These are phyloP conservation scores for Felis chaus DNA, from an alignment of 2,113 vertebrate species.

Conservation along the genomic window DNA sequence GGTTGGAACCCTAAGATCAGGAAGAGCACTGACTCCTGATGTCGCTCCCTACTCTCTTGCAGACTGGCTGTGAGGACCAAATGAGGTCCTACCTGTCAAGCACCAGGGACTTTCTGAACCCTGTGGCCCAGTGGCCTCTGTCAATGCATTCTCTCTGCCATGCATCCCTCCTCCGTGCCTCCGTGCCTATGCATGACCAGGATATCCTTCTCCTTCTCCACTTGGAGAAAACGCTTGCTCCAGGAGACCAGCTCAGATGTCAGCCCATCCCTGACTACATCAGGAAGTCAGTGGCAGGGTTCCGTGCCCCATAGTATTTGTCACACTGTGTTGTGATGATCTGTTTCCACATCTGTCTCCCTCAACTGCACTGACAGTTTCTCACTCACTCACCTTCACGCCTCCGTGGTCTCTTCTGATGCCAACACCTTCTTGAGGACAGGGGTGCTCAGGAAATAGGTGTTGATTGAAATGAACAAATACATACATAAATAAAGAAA, in stretches of 20 bases:
- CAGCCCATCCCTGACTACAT: neutral
- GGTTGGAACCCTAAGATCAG: neutral
- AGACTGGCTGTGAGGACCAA: neutral
- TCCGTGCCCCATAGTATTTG: neutral
- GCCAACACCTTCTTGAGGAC: neutral
- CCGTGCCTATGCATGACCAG: neutral
- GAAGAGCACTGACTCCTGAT: neutral
- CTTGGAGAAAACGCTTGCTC: neutral
- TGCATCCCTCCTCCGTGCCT: neutral
- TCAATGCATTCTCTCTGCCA: neutral
- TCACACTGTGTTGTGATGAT: neutral
- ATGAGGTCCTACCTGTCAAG: neutral
- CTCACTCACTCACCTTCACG: neutral
- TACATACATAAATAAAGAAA: neutral
- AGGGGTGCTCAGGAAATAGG: neutral
- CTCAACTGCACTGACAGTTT: neutral
- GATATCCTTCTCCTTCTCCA: neutral
- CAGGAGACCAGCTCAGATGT: neutral
- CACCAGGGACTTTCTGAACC: neutral
- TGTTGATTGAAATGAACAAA: neutral
- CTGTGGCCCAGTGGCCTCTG: neutral
- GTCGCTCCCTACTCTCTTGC: neutral
- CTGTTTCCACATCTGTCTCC: neutral
- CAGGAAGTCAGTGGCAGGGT: neutral
- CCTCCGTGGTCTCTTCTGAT: neutral